Percentiles rank a stretch among this genome's conserved stretches.
Evolutionary conservation across 2,888 invertebrate genomes (phyloP).

Genomic region (Bruchidius siliquastri): DNA sequence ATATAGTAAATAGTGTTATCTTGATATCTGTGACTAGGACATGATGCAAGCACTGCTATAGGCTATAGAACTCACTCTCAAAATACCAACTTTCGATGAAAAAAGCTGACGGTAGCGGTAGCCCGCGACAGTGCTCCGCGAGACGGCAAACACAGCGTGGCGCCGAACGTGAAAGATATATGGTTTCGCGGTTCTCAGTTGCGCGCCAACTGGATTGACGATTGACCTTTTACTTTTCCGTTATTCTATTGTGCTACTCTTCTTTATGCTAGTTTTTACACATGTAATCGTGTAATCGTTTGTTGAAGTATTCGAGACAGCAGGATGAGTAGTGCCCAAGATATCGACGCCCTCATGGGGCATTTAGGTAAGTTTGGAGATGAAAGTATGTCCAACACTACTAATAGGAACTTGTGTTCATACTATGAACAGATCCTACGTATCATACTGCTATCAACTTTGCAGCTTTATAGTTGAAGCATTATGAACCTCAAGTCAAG

Average conservation of each 20-base stretch:
- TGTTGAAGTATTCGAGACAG: neutral
- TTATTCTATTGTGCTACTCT: neutral
- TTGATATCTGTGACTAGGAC: neutral
- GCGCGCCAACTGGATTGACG: neutral
- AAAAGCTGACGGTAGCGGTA: no score
- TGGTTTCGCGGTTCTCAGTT: neutral
- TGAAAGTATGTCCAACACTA: no score
- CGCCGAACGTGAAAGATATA: neutral
- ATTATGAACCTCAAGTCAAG: no score
- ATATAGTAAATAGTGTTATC: no score
- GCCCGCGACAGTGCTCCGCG: neutral
- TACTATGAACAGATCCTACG: no score
- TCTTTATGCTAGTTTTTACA: neutral
- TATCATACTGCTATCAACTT: no score
- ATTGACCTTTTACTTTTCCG: neutral
- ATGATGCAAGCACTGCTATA: neutral
- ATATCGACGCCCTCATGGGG: neutral
- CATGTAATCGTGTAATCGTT: neutral
- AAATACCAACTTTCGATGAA: neutral
- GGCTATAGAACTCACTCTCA: neutral
- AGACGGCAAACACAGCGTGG: neutral
- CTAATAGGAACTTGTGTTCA: no score
- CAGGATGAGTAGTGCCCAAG: neutral
- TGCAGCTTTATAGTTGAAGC: no score
- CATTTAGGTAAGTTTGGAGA: neutral